These are phyloP conservation scores for Embiotoca jacksoni DNA, from an alignment of 2,113 vertebrate genomes.

Conservation along the genomic window DNA sequence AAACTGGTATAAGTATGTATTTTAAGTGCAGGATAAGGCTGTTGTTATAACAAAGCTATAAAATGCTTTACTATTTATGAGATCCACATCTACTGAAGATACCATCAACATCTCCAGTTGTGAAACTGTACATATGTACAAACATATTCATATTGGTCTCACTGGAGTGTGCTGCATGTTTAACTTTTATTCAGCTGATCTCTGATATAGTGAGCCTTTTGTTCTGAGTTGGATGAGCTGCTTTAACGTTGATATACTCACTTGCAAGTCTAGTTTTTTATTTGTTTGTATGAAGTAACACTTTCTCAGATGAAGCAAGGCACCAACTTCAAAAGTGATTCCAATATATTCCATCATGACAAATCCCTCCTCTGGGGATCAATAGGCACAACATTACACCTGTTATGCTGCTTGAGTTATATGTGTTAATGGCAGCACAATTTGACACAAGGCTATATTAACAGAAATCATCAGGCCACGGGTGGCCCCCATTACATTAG, in stretches of 20 bases:
- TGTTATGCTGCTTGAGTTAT: conserved; percentile 1
- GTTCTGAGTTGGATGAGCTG: neutral
- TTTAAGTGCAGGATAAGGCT: no score
- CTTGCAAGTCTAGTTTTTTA: neutral
- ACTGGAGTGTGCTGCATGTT: neutral
- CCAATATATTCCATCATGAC: conserved; percentile 1
- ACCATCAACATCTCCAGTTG: no score
- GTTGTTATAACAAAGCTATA: no score
- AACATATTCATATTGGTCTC: no score
- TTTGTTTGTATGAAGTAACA: neutral
- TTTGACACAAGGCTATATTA: conserved; percentile 36
- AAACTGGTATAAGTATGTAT: no score
- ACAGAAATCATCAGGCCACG: conserved; percentile 35
- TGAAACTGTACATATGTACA: no score
- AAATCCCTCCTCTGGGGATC: conserved; percentile 14
- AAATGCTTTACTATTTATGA: no score
- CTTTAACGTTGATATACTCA: neutral
- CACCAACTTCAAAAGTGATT: neutral
- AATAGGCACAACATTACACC: neutral
- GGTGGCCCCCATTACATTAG: conserved; percentile 45
- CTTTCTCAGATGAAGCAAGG: neutral
- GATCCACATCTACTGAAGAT: no score
- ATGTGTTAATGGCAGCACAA: conserved; percentile 11
- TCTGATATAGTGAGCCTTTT: neutral
- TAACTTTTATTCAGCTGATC: neutral